phyloP scores from a whole-genome alignment of 2,797 vertebrate genomes.

The Coracias cyanogaster region DNA sequence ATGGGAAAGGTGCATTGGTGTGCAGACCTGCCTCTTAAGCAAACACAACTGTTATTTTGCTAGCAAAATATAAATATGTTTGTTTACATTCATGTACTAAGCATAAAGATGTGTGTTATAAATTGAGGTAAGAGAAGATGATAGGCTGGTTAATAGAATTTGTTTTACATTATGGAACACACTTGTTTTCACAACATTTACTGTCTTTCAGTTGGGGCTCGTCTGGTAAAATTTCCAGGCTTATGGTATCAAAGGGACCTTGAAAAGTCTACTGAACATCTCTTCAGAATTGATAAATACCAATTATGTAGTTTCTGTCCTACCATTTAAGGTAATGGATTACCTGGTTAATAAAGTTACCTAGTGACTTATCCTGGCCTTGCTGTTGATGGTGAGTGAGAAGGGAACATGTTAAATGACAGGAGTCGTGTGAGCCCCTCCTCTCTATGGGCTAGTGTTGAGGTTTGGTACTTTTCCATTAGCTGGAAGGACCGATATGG shows the following conservation, averaged over 20 bases:
- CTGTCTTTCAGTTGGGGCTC: not conserved
- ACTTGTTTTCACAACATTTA: not conserved
- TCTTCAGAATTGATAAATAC: not conserved
- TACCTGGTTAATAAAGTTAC: slow-evolving; percentile 40
- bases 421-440: not conserved
- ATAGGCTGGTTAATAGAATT: not conserved
- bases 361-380: slow-evolving; percentile 9
- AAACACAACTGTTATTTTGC: not conserved
- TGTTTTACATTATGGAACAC: rapidly evolving
- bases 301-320: not conserved
- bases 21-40: not conserved
- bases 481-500: not conserved
- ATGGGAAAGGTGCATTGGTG: not conserved
- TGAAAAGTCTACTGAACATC: not conserved
- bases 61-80: not conserved
- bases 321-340: slow-evolving; percentile 10
- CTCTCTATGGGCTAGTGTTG: not conserved
- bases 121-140: not conserved
- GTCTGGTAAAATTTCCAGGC: not conserved
- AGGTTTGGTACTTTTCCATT: slow-evolving; percentile 66
- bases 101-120: not conserved
- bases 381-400: not conserved
- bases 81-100: not conserved
- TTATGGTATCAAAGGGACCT: not conserved
- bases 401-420: not conserved